Evolutionary conservation across 2,113 vertebrate genomes (phyloP), one percentile per base, ranked within the genome.

Genomic region (Irena cyanogastra): DNA sequence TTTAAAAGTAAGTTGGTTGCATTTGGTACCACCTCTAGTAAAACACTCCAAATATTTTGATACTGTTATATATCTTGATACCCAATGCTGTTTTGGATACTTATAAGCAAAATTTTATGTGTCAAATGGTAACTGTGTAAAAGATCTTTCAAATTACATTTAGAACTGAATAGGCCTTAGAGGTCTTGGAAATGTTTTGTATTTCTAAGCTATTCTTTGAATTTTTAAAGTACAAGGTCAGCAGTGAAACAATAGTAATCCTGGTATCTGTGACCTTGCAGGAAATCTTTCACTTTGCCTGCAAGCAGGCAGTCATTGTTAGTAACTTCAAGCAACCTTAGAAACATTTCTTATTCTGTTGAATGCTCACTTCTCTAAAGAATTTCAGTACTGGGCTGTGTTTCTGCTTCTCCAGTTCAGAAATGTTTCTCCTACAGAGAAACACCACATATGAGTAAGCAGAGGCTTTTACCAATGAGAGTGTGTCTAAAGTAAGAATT

Each of bases 281-380:
- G 77, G 64, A 89, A 83, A 84, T 69, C n/a, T 70, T 90, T 86
- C 56, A 13, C 21, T 68, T 74, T 64, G 14, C 30, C 22, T 89
- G 54, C 1, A 33, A 79, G 23, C 10, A 5, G 0, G 2, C 35
- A 37, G 59, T 31, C 2, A 0, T 45, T 31, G 33, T 54, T 30
- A 28, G 20, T 11, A 54, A 47, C 42, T 53, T 66, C 14, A 50
- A 39, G 30, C 1, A 7, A 42, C 33, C 82, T 75, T 18, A 64
- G n/a, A 76, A 71, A 75, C 14, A 2, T 37, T 65, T 86, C 24
- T 49, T 2, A 1, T 64, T 72, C 47, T 35, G 31, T 65, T 49
- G 47, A 13, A 37, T 1, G 0, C 24, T 78, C 18, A 11, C 7
- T 44, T 89, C 22, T 49, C 18, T 65, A 35, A 59, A 76, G 31